phyloP scores from a whole-genome alignment of 2,797 vertebrate species.

The Echeneis naucrates region DNA sequence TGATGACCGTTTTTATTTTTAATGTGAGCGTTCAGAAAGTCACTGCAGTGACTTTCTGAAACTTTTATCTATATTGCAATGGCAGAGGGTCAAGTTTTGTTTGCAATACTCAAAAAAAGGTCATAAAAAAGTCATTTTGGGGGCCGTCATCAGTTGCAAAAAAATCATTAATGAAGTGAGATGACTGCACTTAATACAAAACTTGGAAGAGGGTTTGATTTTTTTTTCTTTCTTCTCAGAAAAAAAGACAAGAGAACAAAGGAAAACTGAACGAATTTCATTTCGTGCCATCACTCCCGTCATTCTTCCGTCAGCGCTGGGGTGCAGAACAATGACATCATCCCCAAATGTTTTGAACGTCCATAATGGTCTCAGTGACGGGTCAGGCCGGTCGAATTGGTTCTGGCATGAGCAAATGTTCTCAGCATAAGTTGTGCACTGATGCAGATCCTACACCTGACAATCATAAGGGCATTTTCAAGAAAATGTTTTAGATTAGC shows the following conservation, averaged over 20 bases:
- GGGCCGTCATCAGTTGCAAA: too few species aligned
- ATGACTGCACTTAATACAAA: conserved; percentile 29
- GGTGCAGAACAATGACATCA: conserved; percentile 61
- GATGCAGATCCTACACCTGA: conserved; percentile 46
- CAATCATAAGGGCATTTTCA: conserved; percentile 51
- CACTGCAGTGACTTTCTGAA: not conserved
- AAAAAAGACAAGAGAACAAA: conserved; percentile 12
- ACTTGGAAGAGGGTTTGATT: not conserved
- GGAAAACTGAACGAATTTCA: conserved; percentile 47
- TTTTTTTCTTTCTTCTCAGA: conserved; percentile 13
- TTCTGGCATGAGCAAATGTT: conserved; percentile 47
- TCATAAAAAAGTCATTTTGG: too few species aligned
- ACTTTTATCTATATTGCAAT: not conserved
- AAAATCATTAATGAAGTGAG: conserved; percentile 32
- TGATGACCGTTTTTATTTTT: not conserved
- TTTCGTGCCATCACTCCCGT: conserved; percentile 46
- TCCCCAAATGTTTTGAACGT: conserved; percentile 56
- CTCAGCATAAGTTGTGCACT: conserved; percentile 50
- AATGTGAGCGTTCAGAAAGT: not conserved
- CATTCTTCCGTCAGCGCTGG: conserved; percentile 56
- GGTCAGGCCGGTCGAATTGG: conserved; percentile 45
- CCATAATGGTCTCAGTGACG: conserved; percentile 67
- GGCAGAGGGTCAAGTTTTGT: not conserved
- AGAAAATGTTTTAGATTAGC: conserved; percentile 65
- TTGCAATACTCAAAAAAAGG: not conserved